Base-by-base conservation (phyloP, 2,113 vertebrate species). In the Leiothrix lutea region DNA sequence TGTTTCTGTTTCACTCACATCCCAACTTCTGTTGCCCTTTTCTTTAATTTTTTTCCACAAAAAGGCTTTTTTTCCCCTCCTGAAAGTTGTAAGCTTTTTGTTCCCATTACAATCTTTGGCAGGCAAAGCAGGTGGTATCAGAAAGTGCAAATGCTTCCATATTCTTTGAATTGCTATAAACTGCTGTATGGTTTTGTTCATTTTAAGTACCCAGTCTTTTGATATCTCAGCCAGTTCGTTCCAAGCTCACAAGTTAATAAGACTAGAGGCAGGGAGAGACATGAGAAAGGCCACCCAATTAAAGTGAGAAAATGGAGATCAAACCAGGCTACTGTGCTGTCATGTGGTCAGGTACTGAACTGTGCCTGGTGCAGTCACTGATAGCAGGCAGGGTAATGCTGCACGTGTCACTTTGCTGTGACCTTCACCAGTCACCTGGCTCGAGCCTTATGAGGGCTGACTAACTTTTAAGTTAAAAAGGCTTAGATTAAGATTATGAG, bases 251-350 rank as follows among this genome's bases (percentile, higher is more conserved):
- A 35, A 95, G 82, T 90, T 97, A 96, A 97, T 88, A 80, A 97
- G 94, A 72, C 86, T 65, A 60, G 40, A 90, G 88, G 24, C 50
- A 92, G 53, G n/a, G 61, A 93, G 38, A 92, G 66, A 77, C 60
- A 71, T 22, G 57, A 85, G 51, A 65, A 64, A 87, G 50, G 83
- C 67, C 80, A 96, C 78, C 86, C 92, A 94, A 92, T 96, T 95
- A 97, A 82, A 93, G 47, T 6, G 14, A 96, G 48, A 67, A 94
- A 88, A 94, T 60, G 60, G 95, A 90, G 88, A 96, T 94, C 61
- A 94, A 92, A 97, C 54, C 29, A 75, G 65, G 71, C 47, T 56
- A 57, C 86, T 45, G 80, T 91, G 80, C 88, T 92, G 74, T 81
- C 70, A 61, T 78, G 18, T 28, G 69, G 72, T 64, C 73, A 92